Evolutionary conservation across 92 coral and sea anemone species (phyloP), one percentile per base, ranked within the genome.

Genomic region (Palythoa grandiflora): DNA sequence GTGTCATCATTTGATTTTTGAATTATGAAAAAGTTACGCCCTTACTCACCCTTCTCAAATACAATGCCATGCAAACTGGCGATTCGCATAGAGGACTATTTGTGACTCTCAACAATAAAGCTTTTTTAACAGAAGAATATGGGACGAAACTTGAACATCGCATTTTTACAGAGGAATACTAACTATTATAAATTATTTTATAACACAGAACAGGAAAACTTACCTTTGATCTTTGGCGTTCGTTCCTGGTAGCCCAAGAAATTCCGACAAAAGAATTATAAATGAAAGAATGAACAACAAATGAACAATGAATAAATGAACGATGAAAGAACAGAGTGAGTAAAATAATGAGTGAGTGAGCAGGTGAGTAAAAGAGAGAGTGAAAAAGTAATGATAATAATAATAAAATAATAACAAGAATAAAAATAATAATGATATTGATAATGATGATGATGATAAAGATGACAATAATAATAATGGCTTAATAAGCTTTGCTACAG

Each of bases 1-100:
- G 36, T 71, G 51, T 16, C 76, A 8, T 71, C 76, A 71, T 71
- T 71, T 15, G 36, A 35, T 71, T 38, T 1, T 71, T 71, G 76
- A 36, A 71, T 38, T 50, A 71, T 71, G 48, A 71, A 71, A 71
- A 71, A 1, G 2, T 71, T 71, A 71, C 48, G 28, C 76, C 35
- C 48, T 71, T 35, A 48, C 75, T 71, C 28, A 19, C 75, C 21
- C 75, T 35, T 71, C 75, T 71, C 75, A 71, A 71, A 71, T 71
- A 50, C 76, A 35, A 20, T 71, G 76, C 76, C 36, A 39, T 37
- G 50, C 36, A 71, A 71, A 36, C 76, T 36, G 36, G 51, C 38
- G 76, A 71, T 71, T 16, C 11, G 76, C 76, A 38, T 71, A 20
- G 76, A 1, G 76, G 52, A 71, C 50, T 39, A 36, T 35, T 71